Percentiles rank a stretch among this genome's conserved stretches.
phyloP scores from a whole-genome alignment of 2,888 invertebrate genomes.

The Drosophila tanythrix region DNA sequence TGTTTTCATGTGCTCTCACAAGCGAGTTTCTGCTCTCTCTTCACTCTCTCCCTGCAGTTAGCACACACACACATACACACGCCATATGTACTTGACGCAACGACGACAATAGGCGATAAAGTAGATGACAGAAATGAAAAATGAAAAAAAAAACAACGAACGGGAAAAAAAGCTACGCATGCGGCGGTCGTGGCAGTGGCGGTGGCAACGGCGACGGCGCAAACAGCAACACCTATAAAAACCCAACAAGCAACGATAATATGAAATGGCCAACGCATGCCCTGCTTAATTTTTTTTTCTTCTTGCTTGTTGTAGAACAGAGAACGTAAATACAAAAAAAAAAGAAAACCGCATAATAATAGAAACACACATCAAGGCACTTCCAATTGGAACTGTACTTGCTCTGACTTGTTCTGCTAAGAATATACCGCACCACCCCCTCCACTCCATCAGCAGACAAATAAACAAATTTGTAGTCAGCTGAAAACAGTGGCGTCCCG shows the following conservation, averaged over 20 bases:
- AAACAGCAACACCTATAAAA: conserved; percentile 29
- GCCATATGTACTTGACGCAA: conserved; percentile 43
- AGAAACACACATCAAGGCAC: background rate
- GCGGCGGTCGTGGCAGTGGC: conserved; percentile 53
- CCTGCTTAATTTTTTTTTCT: conserved; percentile 19
- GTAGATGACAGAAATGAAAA: conserved; percentile 32
- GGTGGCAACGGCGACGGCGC: conserved; percentile 61
- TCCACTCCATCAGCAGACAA: background rate
- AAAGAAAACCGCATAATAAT: conserved; percentile 6
- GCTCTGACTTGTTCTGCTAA: conserved; percentile 9
- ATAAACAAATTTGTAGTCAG: conserved; percentile 13
- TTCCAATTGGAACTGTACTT: conserved; percentile 70
- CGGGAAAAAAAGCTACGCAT: conserved; percentile 64
- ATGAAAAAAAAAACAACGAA: conserved; percentile 33
- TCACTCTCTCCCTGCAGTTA: conserved; percentile 9
- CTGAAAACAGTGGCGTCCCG: conserved; percentile 38
- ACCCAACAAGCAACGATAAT: background rate
- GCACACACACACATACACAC: conserved; percentile 3
- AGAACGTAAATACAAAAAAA: conserved; percentile 6
- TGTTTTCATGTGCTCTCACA: conserved; percentile 30
- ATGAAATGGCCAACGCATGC: conserved; percentile 44
- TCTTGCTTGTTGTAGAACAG: background rate
- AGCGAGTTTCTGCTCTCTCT: conserved; percentile 18
- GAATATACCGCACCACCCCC: conserved; percentile 23
- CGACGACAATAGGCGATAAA: conserved; percentile 55